phyloP scores from a whole-genome alignment of 2,797 vertebrate genomes.

The Enteromius viviparus region DNA sequence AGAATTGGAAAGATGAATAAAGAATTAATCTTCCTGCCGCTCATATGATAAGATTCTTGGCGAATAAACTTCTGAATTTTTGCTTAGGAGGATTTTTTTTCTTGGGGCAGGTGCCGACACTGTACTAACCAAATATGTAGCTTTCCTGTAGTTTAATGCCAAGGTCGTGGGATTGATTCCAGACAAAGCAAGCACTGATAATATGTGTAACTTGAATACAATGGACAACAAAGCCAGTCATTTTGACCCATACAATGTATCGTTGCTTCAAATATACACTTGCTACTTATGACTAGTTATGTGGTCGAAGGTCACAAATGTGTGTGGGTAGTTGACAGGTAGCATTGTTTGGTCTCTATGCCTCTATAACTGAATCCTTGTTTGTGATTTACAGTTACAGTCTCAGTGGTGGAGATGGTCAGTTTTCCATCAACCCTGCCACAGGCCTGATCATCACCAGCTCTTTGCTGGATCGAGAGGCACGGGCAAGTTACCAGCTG shows the following conservation, averaged over 20 bases:
- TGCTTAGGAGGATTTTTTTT: background rate
- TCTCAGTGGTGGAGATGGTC: conserved; percentile 87
- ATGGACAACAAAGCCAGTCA: background rate
- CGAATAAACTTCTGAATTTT: background rate
- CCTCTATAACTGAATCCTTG: conserved; percentile 11
- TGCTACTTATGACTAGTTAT: background rate
- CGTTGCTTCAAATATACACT: background rate
- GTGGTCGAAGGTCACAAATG: background rate
- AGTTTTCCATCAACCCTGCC: conserved; percentile 97
- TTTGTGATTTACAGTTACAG: conserved; percentile 83
- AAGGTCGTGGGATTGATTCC: conserved; percentile 4
- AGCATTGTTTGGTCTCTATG: conserved; percentile 17
- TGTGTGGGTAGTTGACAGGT: background rate
- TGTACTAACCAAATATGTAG: background rate
- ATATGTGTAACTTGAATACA: background rate
- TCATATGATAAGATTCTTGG: background rate
- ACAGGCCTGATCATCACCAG: conserved; percentile 98
- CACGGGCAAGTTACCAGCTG: conserved; percentile 87
- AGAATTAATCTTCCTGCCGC: background rate
- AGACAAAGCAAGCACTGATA: background rate
- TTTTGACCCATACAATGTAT: background rate
- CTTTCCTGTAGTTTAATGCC: background rate
- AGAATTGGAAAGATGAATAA: conserved; percentile 59
- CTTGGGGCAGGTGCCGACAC: background rate
- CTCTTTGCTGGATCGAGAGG: conserved; percentile 89